Percentiles rank a stretch among this genome's conserved stretches.
These are phyloP conservation scores for Aegithalos caudatus DNA, from an alignment of 2,113 vertebrate genomes.

Conservation along the genomic window DNA sequence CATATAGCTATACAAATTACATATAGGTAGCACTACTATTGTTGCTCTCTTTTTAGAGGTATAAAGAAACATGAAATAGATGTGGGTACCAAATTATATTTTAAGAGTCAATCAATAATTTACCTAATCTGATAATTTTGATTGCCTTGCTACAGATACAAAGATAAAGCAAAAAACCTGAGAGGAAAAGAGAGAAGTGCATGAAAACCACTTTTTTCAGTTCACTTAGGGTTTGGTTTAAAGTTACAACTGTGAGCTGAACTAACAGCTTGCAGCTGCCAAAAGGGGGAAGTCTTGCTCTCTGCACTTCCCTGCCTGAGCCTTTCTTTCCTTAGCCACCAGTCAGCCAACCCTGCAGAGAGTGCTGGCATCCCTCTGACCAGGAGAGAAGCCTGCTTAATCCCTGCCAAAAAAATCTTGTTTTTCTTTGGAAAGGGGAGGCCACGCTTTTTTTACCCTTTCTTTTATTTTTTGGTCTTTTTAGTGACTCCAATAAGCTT, in stretches of 20 bases:
- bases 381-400: not conserved
- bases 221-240: not conserved
- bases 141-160: not conserved
- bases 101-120: not conserved
- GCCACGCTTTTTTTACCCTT: not conserved
- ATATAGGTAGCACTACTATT: not conserved
- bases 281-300: conserved; percentile 53
- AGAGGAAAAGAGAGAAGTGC: not conserved
- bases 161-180: not conserved
- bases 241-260: not conserved
- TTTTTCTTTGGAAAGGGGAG: not conserved
- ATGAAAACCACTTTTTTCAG: not conserved
- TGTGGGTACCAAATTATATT: not conserved
- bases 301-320: not conserved
- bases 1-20: not conserved
- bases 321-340: not conserved
- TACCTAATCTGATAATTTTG: not conserved
- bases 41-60: not conserved
- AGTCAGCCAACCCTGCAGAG: not conserved
- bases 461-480: not conserved
- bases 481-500: not conserved
- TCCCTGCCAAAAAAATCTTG: not conserved
- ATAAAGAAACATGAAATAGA: not conserved
- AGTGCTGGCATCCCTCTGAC: not conserved
- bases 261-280: not conserved